A percentile compares a stretch with the other conserved stretches of the same genome.
Conservation (phyloP, 1,140 invertebrate genomes). For the Acyrthosiphon pisum region DNA sequence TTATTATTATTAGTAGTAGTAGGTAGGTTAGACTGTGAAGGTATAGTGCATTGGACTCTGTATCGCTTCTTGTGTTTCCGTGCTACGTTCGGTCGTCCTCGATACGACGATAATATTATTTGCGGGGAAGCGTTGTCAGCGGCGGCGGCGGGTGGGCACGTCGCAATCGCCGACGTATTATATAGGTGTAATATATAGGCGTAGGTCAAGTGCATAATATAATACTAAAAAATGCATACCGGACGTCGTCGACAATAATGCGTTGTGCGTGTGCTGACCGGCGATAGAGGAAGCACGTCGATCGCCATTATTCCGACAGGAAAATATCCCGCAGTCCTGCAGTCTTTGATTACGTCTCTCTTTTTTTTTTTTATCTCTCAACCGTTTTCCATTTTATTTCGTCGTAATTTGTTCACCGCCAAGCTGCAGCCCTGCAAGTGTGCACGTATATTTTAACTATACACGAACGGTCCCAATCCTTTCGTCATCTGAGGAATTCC, state of each 20-base stretch:
- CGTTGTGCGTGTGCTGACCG: neutral
- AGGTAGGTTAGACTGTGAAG: neutral
- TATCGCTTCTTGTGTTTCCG: neutral
- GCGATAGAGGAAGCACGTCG: neutral
- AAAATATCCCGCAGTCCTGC: neutral
- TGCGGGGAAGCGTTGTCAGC: neutral
- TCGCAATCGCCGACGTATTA: neutral
- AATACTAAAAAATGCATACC: neutral
- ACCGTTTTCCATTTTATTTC: neutral
- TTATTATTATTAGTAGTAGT: neutral
- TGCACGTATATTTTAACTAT: neutral
- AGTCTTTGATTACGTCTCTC: neutral
- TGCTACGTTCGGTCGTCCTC: neutral
- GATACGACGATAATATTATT: neutral
- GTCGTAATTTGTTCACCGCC: neutral
- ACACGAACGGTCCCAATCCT: neutral
- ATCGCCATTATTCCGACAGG: neutral
- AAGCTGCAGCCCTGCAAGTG: neutral
- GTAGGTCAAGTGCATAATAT: constrained; percentile 9
- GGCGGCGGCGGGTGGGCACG: neutral
- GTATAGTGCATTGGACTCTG: neutral
- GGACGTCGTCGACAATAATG: neutral
- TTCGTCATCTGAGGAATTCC: neutral
- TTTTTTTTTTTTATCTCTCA: neutral
- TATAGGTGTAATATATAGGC: neutral